Evolutionary conservation across 1,140 invertebrate genomes (phyloP), one percentile per base, ranked within the genome.

Genomic region (Oppia nitens): DNA sequence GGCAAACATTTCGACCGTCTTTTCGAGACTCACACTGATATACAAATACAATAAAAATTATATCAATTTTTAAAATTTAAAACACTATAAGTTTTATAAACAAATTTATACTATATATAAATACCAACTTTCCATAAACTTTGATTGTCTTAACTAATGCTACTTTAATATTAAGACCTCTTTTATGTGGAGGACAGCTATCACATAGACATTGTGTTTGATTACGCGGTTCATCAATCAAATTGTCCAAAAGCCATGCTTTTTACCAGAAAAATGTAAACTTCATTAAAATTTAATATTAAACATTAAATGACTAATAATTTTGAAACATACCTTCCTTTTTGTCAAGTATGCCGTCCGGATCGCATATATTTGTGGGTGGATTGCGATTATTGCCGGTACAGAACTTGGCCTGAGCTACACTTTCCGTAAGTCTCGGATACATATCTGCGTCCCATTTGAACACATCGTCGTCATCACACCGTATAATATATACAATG

Each of bases 331-430:
- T 55, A 45, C 47, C 56, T 49, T 57, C 56, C 14, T 48, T 17
- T 12, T 17, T n/a, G 12, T 9, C 21, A 9, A 57, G n/a, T 9
- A 50, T 20, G 6, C 24, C 11, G 27, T 57, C 56, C 12, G 56
- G 56, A 50, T 57, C 56, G 50, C 56, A 57, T 25, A 57, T 24
- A 23, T 24, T 28, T 24, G 56, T 24, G 2, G 56, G 56, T 6
- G 56, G 56, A 57, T 57, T 57, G 21, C 56, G 47, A n/a, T n/a
- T 11, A 24, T 4, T 32, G 20, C 56, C 56, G 2, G 56, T 3
- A 50, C 56, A 51, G 11, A 57, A 57, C 28, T 57, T 57, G 3
- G 32, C 14, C n/a, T n/a, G n/a, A n/a, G 32, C 32, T 40, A 9
- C 32, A 9, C 32, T 40, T 20, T 50, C 20, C 3, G 2, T 21